Conservation (phyloP, 2,888 invertebrate genomes). For the Meghimatium bilineatum region DNA sequence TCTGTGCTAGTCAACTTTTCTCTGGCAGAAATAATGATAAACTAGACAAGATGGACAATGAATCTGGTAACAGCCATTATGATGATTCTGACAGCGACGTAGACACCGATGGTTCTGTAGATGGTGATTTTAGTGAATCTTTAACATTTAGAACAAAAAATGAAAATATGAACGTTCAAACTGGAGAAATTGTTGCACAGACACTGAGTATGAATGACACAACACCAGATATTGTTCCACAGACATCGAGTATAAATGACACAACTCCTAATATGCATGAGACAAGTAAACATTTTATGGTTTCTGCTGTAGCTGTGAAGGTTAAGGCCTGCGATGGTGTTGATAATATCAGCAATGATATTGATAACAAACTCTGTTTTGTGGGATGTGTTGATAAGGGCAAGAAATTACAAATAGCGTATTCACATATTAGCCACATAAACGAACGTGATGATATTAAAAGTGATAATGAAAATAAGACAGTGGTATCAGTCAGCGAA, state of each 20-base stretch:
- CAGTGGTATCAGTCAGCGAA: neutral
- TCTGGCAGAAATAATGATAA: neutral
- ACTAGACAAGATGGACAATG: neutral
- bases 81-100: neutral
- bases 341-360: neutral
- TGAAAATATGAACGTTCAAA: neutral
- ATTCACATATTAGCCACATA: neutral
- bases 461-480: neutral
- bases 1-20: neutral
- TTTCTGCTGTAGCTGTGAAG: neutral
- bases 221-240: neutral
- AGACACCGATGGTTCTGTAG: slow-evolving; percentile 23
- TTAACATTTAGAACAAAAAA: neutral
- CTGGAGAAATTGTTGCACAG: neutral
- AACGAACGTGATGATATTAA: neutral
- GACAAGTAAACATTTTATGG: neutral
- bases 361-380: neutral
- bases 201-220: neutral
- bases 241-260: neutral
- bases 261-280: no score
- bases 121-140: neutral
- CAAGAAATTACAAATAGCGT: neutral
- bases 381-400: neutral
- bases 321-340: neutral
- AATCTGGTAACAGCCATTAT: neutral